Conservation (phyloP, 2,888 invertebrate species). For the Philhelius pedissequus region DNA sequence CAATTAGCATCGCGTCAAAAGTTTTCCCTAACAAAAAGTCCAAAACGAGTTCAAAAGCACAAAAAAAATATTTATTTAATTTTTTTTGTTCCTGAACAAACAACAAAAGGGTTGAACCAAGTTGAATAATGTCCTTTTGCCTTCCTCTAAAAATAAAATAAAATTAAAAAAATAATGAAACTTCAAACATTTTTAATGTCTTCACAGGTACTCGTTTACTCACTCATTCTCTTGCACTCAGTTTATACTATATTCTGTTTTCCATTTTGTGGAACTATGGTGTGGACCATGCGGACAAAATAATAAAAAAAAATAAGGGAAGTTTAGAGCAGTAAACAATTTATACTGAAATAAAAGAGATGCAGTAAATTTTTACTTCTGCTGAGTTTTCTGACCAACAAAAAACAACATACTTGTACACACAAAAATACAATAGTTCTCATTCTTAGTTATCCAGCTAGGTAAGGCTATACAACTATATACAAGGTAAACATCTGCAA, state of each 20-base stretch:
- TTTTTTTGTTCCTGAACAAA: slow-evolving; percentile 5
- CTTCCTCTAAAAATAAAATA: slow-evolving; percentile 15
- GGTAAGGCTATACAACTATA: background rate
- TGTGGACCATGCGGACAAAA: slow-evolving; percentile 3
- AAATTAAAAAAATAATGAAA: background rate
- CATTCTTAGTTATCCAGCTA: background rate
- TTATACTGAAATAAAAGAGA: slow-evolving; percentile 26
- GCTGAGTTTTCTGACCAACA: background rate
- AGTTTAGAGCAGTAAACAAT: slow-evolving; percentile 44
- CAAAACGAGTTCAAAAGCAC: background rate
- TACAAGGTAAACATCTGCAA: background rate
- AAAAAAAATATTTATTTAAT: background rate
- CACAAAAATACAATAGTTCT: background rate
- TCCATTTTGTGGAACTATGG: background rate
- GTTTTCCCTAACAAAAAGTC: slow-evolving; percentile 19
- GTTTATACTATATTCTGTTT: background rate
- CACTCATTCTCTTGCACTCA: background rate
- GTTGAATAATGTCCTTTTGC: slow-evolving; percentile 34
- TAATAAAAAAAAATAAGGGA: background rate
- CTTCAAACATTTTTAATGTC: slow-evolving; percentile 7
- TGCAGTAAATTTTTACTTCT: slow-evolving; percentile 31
- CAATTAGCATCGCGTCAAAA: slow-evolving; percentile 39
- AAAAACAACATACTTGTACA: background rate
- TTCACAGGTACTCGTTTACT: background rate
- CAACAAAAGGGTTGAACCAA: slow-evolving; percentile 48